Percentiles rank a stretch among this genome's conserved stretches.
phyloP scores from a whole-genome alignment of 2,888 invertebrate genomes.

The Timema podura region DNA sequence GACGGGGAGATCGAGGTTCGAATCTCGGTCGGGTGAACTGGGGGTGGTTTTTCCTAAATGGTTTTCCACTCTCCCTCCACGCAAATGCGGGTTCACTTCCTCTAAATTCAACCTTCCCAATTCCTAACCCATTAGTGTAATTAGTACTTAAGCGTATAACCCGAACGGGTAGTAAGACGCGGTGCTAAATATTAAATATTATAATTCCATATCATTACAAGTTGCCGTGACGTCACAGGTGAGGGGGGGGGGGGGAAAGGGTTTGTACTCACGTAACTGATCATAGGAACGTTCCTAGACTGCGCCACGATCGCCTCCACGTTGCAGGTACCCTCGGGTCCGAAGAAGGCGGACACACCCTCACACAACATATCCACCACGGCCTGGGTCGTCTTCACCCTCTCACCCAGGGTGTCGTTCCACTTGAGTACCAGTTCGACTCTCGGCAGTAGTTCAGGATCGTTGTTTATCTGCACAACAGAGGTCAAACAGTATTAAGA shows the following conservation, averaged over 20 bases:
- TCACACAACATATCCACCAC: conserved; percentile 89
- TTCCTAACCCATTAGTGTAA: too few species aligned
- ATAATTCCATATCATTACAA: neutral
- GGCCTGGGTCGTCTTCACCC: conserved; percentile 73
- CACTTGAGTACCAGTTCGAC: conserved; percentile 69
- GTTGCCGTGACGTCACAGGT: neutral
- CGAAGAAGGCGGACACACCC: conserved; percentile 88
- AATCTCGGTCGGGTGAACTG: too few species aligned
- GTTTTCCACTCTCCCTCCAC: too few species aligned
- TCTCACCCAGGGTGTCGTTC: conserved; percentile 83
- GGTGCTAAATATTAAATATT: too few species aligned
- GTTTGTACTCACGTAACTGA: conserved; percentile 82
- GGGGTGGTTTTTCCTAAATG: too few species aligned
- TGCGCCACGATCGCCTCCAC: conserved; percentile 95
- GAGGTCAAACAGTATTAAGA: too few species aligned
- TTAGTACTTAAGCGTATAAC: too few species aligned
- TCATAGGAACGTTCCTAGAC: conserved; percentile 92
- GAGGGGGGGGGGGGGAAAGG: neutral
- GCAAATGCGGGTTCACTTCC: too few species aligned
- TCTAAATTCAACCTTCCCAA: too few species aligned
- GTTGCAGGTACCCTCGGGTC: conserved; percentile 89
- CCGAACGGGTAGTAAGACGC: too few species aligned
- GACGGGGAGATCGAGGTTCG: too few species aligned
- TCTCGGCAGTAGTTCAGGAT: conserved; percentile 64
- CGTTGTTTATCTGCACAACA: conserved; percentile 62